Evolutionary conservation across 1,140 invertebrate species (phyloP).

Genomic region (Drosophila subobscura): DNA sequence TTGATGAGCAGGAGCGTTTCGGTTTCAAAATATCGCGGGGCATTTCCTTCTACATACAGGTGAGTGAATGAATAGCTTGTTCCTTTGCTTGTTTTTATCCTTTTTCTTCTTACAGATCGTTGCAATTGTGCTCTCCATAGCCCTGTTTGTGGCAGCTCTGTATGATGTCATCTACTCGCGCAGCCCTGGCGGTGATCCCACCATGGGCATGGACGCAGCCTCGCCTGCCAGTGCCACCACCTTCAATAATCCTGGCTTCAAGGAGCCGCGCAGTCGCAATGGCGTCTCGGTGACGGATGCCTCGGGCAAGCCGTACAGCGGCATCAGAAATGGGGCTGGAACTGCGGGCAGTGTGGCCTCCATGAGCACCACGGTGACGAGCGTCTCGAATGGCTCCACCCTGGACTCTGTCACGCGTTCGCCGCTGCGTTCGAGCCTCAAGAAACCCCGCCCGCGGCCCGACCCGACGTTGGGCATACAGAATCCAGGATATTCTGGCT

Average conservation of each 20-base stretch:
- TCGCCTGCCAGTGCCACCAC: slow-evolving; percentile 87
- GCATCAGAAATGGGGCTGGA: slow-evolving; percentile 87
- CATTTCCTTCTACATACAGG: slow-evolving; percentile 94
- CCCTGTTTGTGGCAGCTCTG: slow-evolving; percentile 89
- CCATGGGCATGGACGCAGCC: slow-evolving; percentile 85
- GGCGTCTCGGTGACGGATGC: slow-evolving; percentile 92
- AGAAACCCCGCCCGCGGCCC: slow-evolving; percentile 88
- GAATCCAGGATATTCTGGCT: slow-evolving; percentile 89
- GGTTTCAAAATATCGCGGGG: slow-evolving; percentile 90
- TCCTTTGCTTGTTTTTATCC: neutral
- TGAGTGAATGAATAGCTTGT: slow-evolving; percentile 77
- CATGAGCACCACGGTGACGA: slow-evolving; percentile 89
- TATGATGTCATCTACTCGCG: slow-evolving; percentile 90
- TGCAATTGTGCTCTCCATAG: slow-evolving; percentile 89
- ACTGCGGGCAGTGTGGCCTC: slow-evolving; percentile 88
- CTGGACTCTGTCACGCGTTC: slow-evolving; percentile 87
- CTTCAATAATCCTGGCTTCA: slow-evolving; percentile 92
- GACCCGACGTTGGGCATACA: slow-evolving; percentile 89
- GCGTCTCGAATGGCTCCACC: slow-evolving; percentile 86
- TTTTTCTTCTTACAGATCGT: slow-evolving; percentile 87
- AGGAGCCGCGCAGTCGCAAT: slow-evolving; percentile 88
- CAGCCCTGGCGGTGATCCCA: slow-evolving; percentile 90
- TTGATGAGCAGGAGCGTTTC: slow-evolving; percentile 88
- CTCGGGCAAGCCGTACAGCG: slow-evolving; percentile 91
- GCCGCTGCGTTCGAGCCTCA: slow-evolving; percentile 91